Conservation (phyloP, 2,113 vertebrate genomes). For the Amazona vittata region DNA sequence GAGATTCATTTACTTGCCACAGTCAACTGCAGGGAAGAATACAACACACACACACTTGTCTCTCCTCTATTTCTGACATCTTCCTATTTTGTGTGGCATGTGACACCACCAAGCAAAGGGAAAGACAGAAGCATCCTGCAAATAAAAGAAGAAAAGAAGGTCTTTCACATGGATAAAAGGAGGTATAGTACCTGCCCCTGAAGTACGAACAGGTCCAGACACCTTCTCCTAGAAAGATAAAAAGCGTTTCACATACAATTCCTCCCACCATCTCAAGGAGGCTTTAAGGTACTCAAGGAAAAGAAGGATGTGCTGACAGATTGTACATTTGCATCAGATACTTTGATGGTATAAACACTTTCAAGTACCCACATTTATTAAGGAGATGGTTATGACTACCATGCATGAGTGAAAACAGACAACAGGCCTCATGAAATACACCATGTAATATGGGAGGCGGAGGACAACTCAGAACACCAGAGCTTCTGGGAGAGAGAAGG, state of each 20-base stretch:
- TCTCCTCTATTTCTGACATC: neutral
- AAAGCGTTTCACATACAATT: neutral
- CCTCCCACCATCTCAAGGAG: neutral
- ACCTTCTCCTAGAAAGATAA: neutral
- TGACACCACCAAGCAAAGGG: neutral
- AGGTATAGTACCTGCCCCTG: neutral
- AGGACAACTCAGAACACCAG: neutral
- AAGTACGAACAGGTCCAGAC: constrained; percentile 6
- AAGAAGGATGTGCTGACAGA: neutral
- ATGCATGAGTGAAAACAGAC: neutral
- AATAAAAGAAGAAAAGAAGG: constrained; percentile 19
- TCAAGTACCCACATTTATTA: neutral
- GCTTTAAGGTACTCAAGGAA: neutral
- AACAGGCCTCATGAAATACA: neutral
- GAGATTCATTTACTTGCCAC: neutral
- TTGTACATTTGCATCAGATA: neutral
- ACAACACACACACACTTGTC: neutral
- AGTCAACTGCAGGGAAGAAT: neutral
- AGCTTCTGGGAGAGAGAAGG: neutral
- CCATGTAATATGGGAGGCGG: accelerated
- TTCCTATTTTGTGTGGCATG: neutral
- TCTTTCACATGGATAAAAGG: neutral
- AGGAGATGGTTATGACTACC: neutral
- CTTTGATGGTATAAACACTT: neutral
- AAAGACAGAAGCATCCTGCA: neutral